Evolutionary conservation across 30 jellyfish, hydroid and myxozoan genomes (phyloP), one percentile per base, ranked within the genome.

Genomic region (Turritopsis rubra): DNA sequence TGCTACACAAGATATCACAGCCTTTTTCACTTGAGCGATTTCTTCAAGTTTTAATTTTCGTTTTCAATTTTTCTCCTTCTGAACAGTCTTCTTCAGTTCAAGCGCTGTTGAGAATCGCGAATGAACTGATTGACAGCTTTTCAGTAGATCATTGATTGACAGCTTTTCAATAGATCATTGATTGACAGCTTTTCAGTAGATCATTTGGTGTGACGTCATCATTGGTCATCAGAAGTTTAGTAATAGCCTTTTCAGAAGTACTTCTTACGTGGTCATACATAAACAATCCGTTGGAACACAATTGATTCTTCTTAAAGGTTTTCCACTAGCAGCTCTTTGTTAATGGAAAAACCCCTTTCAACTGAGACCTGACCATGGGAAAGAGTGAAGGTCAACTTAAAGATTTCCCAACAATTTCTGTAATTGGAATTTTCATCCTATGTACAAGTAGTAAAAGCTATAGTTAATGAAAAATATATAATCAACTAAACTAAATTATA

Each of bases 51-150:
- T 5, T 72, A 8, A 29, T 28, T 73, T 73, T 20, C 82, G 52
- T 30, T 73, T 73, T 29, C 52, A 1, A 22, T 73, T 72, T 20
- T 73, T 73, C 54, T 1, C 73, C 25, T 25, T 21, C 13, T 21
- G 7, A 73, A 1, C 54, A 21, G 23, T 3, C 31, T 73, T 73
- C 20, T 73, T 25, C 26, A 29, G 7, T 30, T 73, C 72, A 19
- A 73, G 22, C 8, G 82, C 82, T 21, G 82, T 1, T 5, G 5
- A 1, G 22, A 5, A 73, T 5, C 71, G 52, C 8, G 54, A 22
- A 28, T 73, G 71, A 3, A 72, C 82, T 72, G 22, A 20, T 20
- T 73, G 8, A 72, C 82, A 73, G 82, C 82, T 73, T 73, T 73
- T 73, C 82, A 71, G 23, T 28, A 71, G 16, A 8, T 73, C 54